Evolutionary conservation across 2,888 invertebrate species (phyloP).

Genomic region (Callimorpha dominula): DNA sequence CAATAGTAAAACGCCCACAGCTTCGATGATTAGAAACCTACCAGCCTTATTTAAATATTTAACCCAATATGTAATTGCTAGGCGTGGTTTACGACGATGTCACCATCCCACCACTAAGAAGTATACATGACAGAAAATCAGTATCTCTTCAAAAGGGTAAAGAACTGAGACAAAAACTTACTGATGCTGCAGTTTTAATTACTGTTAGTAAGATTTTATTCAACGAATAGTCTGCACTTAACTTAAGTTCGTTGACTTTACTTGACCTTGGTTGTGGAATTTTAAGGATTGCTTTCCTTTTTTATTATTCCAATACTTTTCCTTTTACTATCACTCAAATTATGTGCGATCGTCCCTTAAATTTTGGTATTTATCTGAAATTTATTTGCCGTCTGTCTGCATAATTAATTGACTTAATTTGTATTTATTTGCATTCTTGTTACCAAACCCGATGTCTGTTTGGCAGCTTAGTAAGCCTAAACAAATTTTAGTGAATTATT

Average conservation of each 20-base stretch:
- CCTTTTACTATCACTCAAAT: constrained; percentile 51
- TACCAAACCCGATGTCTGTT: background rate
- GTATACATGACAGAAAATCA: constrained; percentile 20
- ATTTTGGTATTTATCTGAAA: constrained; percentile 15
- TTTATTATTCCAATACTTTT: constrained; percentile 51
- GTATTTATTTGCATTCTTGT: constrained; percentile 10
- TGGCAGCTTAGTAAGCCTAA: background rate
- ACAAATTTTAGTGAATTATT: constrained; percentile 41
- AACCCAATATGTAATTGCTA: constrained; percentile 16
- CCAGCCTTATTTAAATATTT: constrained; percentile 13
- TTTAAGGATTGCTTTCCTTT: constrained; percentile 57
- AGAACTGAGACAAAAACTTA: constrained; percentile 13
- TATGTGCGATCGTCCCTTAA: constrained; percentile 39
- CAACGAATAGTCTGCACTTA: constrained; percentile 5
- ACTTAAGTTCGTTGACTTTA: constrained; percentile 59
- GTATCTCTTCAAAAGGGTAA: constrained; percentile 11
- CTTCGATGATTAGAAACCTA: constrained; percentile 10
- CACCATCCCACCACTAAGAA: constrained; percentile 20
- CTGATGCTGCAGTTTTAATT: constrained; percentile 23
- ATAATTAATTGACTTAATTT: constrained; percentile 24
- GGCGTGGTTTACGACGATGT: constrained; percentile 26
- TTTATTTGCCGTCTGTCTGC: constrained; percentile 4
- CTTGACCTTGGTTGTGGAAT: constrained; percentile 61
- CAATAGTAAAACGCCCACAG: constrained; percentile 21
- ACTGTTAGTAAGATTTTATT: background rate